Evolutionary conservation across 2,113 vertebrate genomes (phyloP).

Genomic region (Ahaetulla prasina): DNA sequence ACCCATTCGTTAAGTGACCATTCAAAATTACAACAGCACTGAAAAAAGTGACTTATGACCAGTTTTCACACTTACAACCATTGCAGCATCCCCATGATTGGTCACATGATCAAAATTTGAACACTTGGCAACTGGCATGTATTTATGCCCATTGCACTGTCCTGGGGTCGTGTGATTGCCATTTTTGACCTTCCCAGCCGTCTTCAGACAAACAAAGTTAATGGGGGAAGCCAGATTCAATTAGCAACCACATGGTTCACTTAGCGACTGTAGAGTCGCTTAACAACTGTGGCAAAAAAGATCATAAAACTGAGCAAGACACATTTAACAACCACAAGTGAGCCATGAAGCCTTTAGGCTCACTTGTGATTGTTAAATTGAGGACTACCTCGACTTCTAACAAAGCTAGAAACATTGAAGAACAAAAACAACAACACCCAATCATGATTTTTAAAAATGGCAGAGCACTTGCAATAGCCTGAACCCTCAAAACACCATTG

Average conservation of each 20-base stretch:
- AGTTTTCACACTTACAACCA: neutral
- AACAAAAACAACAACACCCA: neutral
- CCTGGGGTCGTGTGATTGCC: neutral
- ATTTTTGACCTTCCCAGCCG: neutral
- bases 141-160: neutral
- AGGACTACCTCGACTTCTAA: neutral
- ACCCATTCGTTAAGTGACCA: neutral
- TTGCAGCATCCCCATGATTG: neutral
- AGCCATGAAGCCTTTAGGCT: neutral
- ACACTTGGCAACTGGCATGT: neutral
- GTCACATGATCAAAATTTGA: neutral
- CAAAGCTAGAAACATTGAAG: neutral
- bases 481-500: neutral
- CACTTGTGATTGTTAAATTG: neutral
- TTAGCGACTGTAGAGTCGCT: neutral
- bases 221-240: neutral
- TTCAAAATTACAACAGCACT: neutral
- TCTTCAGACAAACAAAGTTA: neutral
- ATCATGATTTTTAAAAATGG: neutral
- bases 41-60: neutral
- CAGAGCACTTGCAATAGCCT: neutral
- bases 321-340: neutral
- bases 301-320: neutral
- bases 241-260: neutral
- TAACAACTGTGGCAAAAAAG: neutral